Evolutionary conservation across 2,888 invertebrate genomes (phyloP), one percentile per base, ranked within the genome.

Genomic region (Aphidoletes aphidimyza): DNA sequence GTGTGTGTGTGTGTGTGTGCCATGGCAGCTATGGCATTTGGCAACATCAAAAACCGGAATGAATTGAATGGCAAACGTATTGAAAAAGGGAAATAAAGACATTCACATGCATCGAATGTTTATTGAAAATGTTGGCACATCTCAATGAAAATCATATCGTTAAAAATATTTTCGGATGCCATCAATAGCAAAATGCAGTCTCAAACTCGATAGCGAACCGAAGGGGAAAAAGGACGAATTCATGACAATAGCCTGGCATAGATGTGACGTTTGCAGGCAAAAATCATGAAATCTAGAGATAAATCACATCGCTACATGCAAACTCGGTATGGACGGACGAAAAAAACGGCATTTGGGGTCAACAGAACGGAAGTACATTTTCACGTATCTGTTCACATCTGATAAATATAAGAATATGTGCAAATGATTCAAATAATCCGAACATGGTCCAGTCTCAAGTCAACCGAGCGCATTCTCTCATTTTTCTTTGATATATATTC

Each of bases 141-240:
- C 54, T 54, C n/a, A n/a, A 54, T 54, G 54, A 54, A 54, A 54
- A 54, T 54, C 54, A 54, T 54, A 54, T 54, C 22, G 54, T 54
- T 22, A 54, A 22, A 54, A 54, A 54, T 54, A 54, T 22, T 22
- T 54, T 54, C 54, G 54, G 22, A 54, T 54, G 54, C 54, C 22
- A 54, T 54, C 54, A 22, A 54, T 22, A 22, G 54, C 9, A 22
- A n/a, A 54, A 54, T 54, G 54, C 54, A 54, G 54, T 54, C 22
- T 22, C 54, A 54, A 54, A 22, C 5, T 39, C 6, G 39, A 39
- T 5, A 39, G 11, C 39, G 39, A 39, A 39, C 11, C 6, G 39
- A 39, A 39, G 39, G 11, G 39, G 11, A 8, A 39, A 11, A 39
- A 11, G 22, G 54, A 54, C 2, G 22, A 54, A 54, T 54, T n/a